Conservation (phyloP, 2,113 vertebrate genomes). For the Vulpes vulpes region DNA sequence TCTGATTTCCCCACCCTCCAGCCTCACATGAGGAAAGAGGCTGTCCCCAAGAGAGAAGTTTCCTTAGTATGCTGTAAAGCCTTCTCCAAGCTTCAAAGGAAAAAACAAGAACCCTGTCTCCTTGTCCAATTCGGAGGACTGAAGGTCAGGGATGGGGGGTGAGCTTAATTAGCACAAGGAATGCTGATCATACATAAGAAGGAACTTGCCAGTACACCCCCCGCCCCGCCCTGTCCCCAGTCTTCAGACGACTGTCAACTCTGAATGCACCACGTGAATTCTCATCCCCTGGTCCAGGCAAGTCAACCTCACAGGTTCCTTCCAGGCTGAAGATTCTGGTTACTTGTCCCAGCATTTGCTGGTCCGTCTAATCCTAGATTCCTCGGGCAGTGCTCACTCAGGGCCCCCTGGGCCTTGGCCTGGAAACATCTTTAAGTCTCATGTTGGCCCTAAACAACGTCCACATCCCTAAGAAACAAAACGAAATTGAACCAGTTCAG, state of each 20-base stretch:
- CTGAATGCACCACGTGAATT: background rate
- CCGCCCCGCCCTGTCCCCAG: too few relatives aligned
- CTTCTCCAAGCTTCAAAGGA: slow-evolving; percentile 29
- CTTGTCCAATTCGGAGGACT: background rate
- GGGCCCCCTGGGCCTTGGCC: background rate
- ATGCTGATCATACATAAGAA: background rate
- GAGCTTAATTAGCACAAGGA: background rate
- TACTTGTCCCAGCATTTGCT: background rate
- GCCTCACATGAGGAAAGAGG: background rate
- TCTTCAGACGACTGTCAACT: background rate
- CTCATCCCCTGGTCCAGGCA: background rate
- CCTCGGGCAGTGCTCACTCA: background rate
- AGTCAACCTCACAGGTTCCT: slow-evolving; percentile 4
- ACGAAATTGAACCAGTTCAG: background rate
- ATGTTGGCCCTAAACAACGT: background rate
- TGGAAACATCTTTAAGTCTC: too few relatives aligned
- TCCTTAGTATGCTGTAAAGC: background rate
- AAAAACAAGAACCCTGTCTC: background rate
- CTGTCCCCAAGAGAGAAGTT: slow-evolving; percentile 2
- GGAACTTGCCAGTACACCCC: background rate
- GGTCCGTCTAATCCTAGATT: background rate
- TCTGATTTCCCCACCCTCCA: background rate
- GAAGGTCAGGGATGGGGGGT: background rate
- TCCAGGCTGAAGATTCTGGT: background rate
- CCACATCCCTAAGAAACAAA: background rate